Evolutionary conservation across 2,113 vertebrate genomes (phyloP).

Genomic region (Capreolus pygargus): DNA sequence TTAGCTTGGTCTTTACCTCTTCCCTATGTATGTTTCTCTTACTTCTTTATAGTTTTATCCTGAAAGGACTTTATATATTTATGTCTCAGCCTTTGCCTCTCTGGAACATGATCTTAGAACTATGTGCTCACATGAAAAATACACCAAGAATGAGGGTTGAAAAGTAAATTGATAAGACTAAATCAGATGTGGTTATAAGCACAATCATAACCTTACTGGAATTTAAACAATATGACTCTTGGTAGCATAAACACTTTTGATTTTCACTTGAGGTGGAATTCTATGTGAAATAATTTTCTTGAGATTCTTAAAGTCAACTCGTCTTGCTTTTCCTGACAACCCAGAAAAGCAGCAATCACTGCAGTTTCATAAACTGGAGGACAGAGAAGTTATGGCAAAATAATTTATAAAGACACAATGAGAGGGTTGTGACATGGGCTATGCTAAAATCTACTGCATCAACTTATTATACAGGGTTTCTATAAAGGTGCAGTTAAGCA

Average conservation of each 20-base stretch:
- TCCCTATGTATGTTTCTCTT: not conserved
- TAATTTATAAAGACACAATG: not conserved
- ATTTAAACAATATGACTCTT: not conserved
- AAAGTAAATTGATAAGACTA: not conserved
- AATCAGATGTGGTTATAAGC: not conserved
- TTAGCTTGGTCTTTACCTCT: not conserved
- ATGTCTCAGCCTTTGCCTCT: not conserved
- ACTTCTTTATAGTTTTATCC: not conserved
- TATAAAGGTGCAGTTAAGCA: not conserved
- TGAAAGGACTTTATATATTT: not conserved
- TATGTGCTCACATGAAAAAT: not conserved
- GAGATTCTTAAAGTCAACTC: not conserved
- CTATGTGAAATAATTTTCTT: not conserved
- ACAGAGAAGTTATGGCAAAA: not conserved
- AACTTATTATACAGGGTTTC: not conserved
- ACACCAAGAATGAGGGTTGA: not conserved
- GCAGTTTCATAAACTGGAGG: not conserved
- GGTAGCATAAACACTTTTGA: not conserved
- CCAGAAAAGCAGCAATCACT: not conserved
- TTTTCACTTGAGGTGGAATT: not conserved
- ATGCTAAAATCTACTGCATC: not conserved
- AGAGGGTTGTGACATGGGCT: accelerated
- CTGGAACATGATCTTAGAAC: not conserved
- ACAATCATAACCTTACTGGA: not conserved
- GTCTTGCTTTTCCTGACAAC: not conserved